These are phyloP conservation scores for Quiscalus mexicanus DNA, from an alignment of 2,113 vertebrate species.

Conservation along the genomic window DNA sequence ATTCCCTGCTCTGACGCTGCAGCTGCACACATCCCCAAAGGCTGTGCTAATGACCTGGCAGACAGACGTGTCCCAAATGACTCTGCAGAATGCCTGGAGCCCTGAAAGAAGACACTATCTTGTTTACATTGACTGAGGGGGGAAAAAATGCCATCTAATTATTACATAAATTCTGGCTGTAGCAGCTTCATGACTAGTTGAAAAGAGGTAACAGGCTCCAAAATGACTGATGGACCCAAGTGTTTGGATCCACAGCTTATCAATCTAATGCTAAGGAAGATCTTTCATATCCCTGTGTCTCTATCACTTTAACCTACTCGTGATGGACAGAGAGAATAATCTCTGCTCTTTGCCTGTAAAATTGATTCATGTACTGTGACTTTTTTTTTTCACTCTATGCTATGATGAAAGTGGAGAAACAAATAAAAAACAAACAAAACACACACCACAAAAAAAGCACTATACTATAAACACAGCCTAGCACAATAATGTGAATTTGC, in stretches of 20 bases:
- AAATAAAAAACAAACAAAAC: not conserved
- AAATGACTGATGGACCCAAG: slow-evolving; percentile 36
- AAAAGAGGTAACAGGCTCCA: slow-evolving; percentile 30
- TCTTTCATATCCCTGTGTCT: not conserved
- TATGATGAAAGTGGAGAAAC: not conserved
- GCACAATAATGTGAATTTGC: not conserved
- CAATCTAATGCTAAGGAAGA: not conserved
- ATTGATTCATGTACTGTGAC: not conserved
- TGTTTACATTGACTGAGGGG: slow-evolving; percentile 17
- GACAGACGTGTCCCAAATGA: slow-evolving; percentile 18
- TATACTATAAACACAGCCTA: not conserved
- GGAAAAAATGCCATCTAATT: not conserved
- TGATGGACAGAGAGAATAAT: not conserved
- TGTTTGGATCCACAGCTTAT: not conserved
- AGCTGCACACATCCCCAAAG: not conserved
- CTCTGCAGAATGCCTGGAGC: not conserved
- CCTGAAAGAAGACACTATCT: slow-evolving; percentile 49
- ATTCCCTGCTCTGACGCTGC: not conserved
- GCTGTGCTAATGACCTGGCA: slow-evolving; percentile 27
- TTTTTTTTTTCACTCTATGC: not conserved
- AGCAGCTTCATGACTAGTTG: slow-evolving; percentile 47
- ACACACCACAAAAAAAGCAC: fast-evolving
- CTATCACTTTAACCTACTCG: not conserved
- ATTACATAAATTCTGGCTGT: slow-evolving; percentile 48
- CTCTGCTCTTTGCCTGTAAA: not conserved